Evolutionary conservation across 1,140 invertebrate species (phyloP).

Genomic region (Epicauta chinensis): DNA sequence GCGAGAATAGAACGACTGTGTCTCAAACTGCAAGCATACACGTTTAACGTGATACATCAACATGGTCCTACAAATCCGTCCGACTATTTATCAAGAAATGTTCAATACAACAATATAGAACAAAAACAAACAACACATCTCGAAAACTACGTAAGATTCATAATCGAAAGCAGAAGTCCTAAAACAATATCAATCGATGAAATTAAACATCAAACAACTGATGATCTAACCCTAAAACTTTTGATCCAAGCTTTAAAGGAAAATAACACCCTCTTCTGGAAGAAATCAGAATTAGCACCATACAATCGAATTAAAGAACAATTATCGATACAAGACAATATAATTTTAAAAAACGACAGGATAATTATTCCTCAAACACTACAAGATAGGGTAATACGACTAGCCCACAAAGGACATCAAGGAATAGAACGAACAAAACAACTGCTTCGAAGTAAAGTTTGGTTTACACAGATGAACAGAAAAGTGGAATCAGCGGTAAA

Average conservation of each 20-base stretch:
- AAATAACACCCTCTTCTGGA: constrained; percentile 5
- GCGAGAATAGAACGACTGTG: constrained; percentile 2
- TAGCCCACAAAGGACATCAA: constrained; percentile 31
- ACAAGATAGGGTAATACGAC: constrained; percentile 19
- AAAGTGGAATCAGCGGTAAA: constrained; percentile 28
- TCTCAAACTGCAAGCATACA: constrained; percentile 1
- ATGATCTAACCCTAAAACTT: constrained; percentile 7
- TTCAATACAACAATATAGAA: too few relatives aligned
- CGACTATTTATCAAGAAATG: constrained; percentile 1
- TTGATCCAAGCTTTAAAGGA: background rate
- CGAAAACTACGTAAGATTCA: background rate
- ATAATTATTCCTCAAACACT: constrained; percentile 40
- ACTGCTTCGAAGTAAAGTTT: constrained; percentile 33
- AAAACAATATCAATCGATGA: constrained; percentile 4
- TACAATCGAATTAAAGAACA: constrained; percentile 12
- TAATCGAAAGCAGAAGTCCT: background rate
- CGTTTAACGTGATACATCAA: background rate
- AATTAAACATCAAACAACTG: constrained; percentile 1
- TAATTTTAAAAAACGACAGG: constrained; percentile 14
- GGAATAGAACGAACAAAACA: constrained; percentile 33
- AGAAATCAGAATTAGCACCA: constrained; percentile 1
- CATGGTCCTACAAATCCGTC: background rate
- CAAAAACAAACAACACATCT: background rate
- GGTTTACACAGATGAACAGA: constrained; percentile 33
- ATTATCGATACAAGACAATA: background rate